phyloP scores from a whole-genome alignment of 2,888 invertebrate species.

The Dendrolimus houi region DNA sequence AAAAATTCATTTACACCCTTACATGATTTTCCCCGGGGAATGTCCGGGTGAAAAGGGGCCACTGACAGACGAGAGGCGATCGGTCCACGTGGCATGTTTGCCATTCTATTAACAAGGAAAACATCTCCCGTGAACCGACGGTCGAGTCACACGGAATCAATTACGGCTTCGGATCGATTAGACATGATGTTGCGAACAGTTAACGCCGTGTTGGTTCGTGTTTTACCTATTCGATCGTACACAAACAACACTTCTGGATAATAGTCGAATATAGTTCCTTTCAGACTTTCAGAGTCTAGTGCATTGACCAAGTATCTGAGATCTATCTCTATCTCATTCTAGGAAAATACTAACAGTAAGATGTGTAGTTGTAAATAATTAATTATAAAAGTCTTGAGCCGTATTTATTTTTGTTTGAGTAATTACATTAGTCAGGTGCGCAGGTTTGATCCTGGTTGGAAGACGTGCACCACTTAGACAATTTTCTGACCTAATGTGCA shows the following conservation, averaged over 20 bases:
- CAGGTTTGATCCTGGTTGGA: too few relatives aligned
- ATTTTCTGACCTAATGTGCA: too few relatives aligned
- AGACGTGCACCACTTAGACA: too few relatives aligned
- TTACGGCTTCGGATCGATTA: slow-evolving; percentile 23
- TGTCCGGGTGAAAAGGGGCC: slow-evolving; percentile 33
- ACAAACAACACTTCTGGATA: background rate
- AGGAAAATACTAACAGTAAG: too few relatives aligned
- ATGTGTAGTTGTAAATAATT: too few relatives aligned
- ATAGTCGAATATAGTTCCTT: background rate
- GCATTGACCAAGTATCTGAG: too few relatives aligned
- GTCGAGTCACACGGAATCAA: slow-evolving; percentile 14
- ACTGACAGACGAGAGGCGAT: slow-evolving; percentile 54
- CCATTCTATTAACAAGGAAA: slow-evolving; percentile 61
- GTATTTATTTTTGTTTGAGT: too few relatives aligned
- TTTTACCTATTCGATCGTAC: background rate
- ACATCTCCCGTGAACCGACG: slow-evolving; percentile 32
- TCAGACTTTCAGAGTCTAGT: slow-evolving; percentile 1
- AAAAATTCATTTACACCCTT: slow-evolving; percentile 10
- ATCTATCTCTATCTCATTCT: too few relatives aligned
- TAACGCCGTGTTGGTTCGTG: slow-evolving; percentile 6
- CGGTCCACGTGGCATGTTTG: slow-evolving; percentile 48
- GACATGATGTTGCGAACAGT: slow-evolving; percentile 16
- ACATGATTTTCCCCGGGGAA: slow-evolving; percentile 12
- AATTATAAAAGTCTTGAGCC: too few relatives aligned
- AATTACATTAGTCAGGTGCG: too few relatives aligned